Percentiles rank a stretch among this genome's conserved stretches.
These are phyloP conservation scores for Coilia nasus DNA, from an alignment of 2,797 vertebrate species.

Conservation along the genomic window DNA sequence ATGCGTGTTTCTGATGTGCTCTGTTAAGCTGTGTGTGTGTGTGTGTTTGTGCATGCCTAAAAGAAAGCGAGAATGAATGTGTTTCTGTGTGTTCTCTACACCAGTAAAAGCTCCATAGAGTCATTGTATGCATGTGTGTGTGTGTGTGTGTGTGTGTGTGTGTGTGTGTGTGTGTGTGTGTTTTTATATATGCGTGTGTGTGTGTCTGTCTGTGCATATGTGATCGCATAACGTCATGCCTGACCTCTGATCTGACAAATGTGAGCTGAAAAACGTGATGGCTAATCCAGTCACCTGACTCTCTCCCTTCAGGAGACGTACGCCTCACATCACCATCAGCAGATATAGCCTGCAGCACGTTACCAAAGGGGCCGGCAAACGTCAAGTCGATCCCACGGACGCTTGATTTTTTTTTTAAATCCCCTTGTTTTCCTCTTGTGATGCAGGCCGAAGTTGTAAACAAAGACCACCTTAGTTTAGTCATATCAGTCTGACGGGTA, in stretches of 20 bases:
- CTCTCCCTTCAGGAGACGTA: background rate
- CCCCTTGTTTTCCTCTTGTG: background rate
- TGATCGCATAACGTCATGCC: background rate
- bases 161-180: background rate
- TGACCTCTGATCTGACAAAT: slow-evolving; percentile 7
- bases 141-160: background rate
- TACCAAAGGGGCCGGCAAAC: background rate
- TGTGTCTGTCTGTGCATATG: background rate
- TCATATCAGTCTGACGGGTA: too few species aligned
- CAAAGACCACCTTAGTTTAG: background rate
- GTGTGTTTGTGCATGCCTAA: background rate
- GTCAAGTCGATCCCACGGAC: background rate
- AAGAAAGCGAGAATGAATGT: background rate
- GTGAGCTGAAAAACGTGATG: slow-evolving; percentile 15
- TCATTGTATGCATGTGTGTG: background rate
- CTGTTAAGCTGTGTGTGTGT: background rate
- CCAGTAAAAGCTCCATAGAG: background rate
- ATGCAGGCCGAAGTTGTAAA: background rate
- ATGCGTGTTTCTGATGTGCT: background rate
- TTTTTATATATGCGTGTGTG: background rate
- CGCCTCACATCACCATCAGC: background rate
- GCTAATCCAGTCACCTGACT: slow-evolving; percentile 6
- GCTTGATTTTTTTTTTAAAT: background rate
- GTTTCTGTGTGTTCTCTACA: background rate
- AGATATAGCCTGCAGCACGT: background rate